Percentiles rank a stretch among this genome's conserved stretches.
Conservation (phyloP, 2,888 invertebrate genomes). For the Caradrina clavipalpis region DNA sequence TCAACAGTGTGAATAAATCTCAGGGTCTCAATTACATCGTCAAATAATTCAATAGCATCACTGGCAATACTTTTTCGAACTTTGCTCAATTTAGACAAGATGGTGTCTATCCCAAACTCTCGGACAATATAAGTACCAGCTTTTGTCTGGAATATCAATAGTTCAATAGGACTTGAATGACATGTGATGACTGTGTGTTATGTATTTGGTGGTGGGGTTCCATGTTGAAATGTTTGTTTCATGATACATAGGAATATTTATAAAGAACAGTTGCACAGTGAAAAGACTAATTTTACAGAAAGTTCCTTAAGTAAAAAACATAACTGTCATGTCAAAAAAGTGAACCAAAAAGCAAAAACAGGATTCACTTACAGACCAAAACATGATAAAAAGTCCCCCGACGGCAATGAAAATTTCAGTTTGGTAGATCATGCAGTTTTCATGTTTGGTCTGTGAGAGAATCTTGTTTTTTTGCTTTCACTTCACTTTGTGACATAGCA, state of each 20-base stretch:
- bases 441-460: too few relatives aligned
- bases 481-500: too few relatives aligned
- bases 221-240: neutral
- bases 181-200: neutral
- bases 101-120: conserved; percentile 85
- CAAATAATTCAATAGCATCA: conserved; percentile 79
- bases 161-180: neutral
- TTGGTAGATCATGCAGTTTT: too few relatives aligned
- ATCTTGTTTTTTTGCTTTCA: too few relatives aligned
- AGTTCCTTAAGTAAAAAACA: too few relatives aligned
- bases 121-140: conserved; percentile 87
- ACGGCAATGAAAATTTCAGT: too few relatives aligned
- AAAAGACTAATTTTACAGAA: too few relatives aligned
- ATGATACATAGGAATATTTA: neutral
- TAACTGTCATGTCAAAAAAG: too few relatives aligned
- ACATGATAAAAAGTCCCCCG: too few relatives aligned
- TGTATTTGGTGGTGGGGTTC: neutral
- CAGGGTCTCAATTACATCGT: conserved; percentile 86
- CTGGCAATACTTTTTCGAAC: conserved; percentile 82
- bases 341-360: too few relatives aligned
- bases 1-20: conserved; percentile 82
- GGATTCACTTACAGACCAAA: too few relatives aligned
- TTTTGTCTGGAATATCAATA: conserved; percentile 84
- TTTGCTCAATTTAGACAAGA: conserved; percentile 82
- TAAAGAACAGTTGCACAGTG: neutral